These are phyloP conservation scores for Morpho helenor DNA, from an alignment of 2,888 invertebrate genomes.

Conservation along the genomic window DNA sequence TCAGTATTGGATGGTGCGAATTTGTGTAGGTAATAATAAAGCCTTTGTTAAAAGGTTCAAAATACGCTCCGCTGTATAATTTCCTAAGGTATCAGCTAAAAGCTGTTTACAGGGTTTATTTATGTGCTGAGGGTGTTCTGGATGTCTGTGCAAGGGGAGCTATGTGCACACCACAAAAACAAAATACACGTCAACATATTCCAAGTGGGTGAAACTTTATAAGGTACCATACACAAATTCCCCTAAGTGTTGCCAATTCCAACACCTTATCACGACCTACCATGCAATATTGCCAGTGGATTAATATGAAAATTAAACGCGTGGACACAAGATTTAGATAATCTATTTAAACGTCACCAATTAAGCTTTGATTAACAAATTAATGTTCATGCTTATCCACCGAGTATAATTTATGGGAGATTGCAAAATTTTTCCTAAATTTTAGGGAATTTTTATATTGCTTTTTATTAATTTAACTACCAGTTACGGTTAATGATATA, in stretches of 20 bases:
- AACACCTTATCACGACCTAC: slow-evolving; percentile 48
- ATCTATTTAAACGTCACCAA: not conserved
- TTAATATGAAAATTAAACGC: slow-evolving; percentile 22
- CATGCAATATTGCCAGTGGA: slow-evolving; percentile 60
- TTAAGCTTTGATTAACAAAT: slow-evolving; percentile 7
- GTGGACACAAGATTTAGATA: not conserved
- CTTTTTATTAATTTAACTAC: too few relatives aligned
- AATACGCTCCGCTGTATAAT: slow-evolving; percentile 16
- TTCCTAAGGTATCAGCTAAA: slow-evolving; percentile 17
- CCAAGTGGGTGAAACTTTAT: slow-evolving; percentile 77
- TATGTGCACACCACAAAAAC: slow-evolving; percentile 63
- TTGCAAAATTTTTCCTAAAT: slow-evolving; percentile 33
- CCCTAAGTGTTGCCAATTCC: slow-evolving; percentile 40
- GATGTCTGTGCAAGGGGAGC: slow-evolving; percentile 36
- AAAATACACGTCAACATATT: slow-evolving; percentile 50
- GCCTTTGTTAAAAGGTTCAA: slow-evolving; percentile 36
- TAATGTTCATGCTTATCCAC: slow-evolving; percentile 39
- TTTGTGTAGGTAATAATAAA: slow-evolving; percentile 77
- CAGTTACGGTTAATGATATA: too few relatives aligned
- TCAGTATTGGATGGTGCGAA: slow-evolving; percentile 49
- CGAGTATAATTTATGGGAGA: slow-evolving; percentile 40
- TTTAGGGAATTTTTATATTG: not conserved
- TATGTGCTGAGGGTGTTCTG: slow-evolving; percentile 27
- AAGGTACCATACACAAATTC: slow-evolving; percentile 79
- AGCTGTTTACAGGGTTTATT: slow-evolving; percentile 12